Conservation (phyloP, 64 coral and sea anemone genomes). For the Montipora cactus region DNA sequence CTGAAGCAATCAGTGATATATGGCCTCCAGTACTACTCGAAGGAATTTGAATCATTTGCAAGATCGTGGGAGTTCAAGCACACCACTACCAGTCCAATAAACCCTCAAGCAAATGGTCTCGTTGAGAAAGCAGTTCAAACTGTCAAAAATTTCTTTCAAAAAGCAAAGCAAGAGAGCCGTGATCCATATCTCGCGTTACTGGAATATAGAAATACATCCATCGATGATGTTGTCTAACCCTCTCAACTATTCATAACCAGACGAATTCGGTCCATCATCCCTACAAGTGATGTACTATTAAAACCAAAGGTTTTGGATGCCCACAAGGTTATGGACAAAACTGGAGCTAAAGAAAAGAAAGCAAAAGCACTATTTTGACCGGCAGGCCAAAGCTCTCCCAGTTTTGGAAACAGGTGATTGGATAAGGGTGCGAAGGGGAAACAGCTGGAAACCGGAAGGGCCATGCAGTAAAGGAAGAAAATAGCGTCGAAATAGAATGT, state of each 20-base stretch:
- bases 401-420: not conserved
- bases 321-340: not conserved
- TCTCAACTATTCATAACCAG: not conserved
- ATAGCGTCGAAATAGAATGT: not conserved
- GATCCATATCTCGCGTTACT: not conserved
- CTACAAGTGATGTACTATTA: not conserved
- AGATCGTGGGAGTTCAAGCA: conserved; percentile 10
- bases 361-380: conserved; percentile 23
- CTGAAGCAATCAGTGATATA: not conserved
- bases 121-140: not conserved
- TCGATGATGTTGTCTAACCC: not conserved
- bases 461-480: not conserved
- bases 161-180: too few relatives aligned
- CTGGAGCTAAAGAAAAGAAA: not conserved
- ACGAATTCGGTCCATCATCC: not conserved
- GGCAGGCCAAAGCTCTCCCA: not conserved
- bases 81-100: not conserved
- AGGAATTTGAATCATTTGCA: not conserved
- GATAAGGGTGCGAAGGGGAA: not conserved
- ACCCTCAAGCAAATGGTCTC: not conserved
- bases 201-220: not conserved
- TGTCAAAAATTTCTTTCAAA: too few relatives aligned
- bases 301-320: not conserved
- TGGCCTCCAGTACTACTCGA: not conserved
- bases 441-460: not conserved